Evolutionary conservation across 2,888 invertebrate species (phyloP), one percentile per base, ranked within the genome.

Genomic region (Pegoplata infirma): DNA sequence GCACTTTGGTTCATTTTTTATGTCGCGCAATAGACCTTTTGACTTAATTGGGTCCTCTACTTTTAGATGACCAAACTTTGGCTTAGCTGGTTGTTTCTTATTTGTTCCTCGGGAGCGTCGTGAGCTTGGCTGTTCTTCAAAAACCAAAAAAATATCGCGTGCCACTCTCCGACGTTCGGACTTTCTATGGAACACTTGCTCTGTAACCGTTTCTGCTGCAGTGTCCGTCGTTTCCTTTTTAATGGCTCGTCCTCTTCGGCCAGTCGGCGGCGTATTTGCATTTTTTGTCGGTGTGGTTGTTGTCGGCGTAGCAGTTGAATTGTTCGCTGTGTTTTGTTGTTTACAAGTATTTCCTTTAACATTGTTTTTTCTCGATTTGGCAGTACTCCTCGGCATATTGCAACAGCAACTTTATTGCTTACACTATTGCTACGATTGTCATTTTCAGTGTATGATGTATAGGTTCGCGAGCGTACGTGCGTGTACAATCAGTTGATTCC

Each of bases 141-240:
- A 88, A 4, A 89, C 87, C 80, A 89, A 83, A 73, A 88, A 89
- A 47, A 89, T 89, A 71, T 89, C 89, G 7, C 89, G 86, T 2
- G 89, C 88, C 36, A 89, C 86, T 85, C 88, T 89, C 80, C 89
- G 86, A 3, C 89, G 84, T 77, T 87, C 89, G 14, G 89, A 89
- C 77, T 89, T 89, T 61, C 89, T 85, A 82, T 89, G 85, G 49
- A 80, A 72, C 12, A 82, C 81, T 47, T 81, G 76, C n/a, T 81
- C 80, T 58, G 76, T 66, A 28, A 32, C 83, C 81, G 49, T 81
- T 81, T 28, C 83, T 25, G 63, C 72, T 46, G 64, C 49, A 16
- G 51, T 4, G 44, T 51, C n/a, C 12, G 84, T 82, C 49, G 12
- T 40, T n/a, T 86, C 87, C 73, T 85, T 85, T 63, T 87, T 86